A percentile compares a stretch with the other conserved stretches of the same genome.
These are phyloP conservation scores for Falcaria lacertinaria DNA, from an alignment of 2,888 invertebrate species.

Conservation along the genomic window DNA sequence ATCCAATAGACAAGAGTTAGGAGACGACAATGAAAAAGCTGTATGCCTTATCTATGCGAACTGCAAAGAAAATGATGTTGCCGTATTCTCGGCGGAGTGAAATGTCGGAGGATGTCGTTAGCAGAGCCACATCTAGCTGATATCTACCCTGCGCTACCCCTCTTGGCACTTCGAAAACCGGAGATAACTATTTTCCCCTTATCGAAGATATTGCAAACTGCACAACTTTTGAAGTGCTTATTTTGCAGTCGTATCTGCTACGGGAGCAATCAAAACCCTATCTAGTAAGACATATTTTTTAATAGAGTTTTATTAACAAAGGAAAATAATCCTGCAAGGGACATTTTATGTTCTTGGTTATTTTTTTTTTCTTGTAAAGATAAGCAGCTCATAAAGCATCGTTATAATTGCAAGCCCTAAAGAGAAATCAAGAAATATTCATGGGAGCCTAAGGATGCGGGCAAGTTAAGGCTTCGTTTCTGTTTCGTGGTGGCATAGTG, in stretches of 20 bases:
- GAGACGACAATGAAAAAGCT: slow-evolving; percentile 63
- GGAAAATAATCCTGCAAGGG: neutral
- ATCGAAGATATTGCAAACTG: slow-evolving; percentile 35
- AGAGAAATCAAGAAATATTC: neutral
- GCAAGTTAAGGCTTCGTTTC: slow-evolving; percentile 9
- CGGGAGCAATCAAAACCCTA: neutral
- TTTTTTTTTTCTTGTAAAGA: neutral
- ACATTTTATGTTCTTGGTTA: neutral
- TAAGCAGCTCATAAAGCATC: neutral
- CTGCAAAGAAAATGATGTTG: slow-evolving; percentile 48
- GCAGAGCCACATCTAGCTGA: slow-evolving; percentile 47
- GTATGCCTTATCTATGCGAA: slow-evolving; percentile 51
- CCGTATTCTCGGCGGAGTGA: slow-evolving; percentile 48
- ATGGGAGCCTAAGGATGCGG: slow-evolving; percentile 10
- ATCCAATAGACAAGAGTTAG: slow-evolving; percentile 21
- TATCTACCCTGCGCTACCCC: slow-evolving; percentile 36
- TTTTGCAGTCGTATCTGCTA: slow-evolving; percentile 7
- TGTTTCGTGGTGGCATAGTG: slow-evolving; percentile 38
- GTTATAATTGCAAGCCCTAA: neutral
- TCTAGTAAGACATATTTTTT: neutral
- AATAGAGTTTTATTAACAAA: neutral
- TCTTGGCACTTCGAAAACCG: slow-evolving; percentile 30
- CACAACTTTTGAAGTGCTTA: slow-evolving; percentile 22
- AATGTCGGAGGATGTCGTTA: slow-evolving; percentile 56
- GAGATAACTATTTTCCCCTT: slow-evolving; percentile 47